Evolutionary conservation across 2,797 vertebrate genomes (phyloP), one percentile per base, ranked within the genome.

Genomic region (Mormyrops attenuatus): DNA sequence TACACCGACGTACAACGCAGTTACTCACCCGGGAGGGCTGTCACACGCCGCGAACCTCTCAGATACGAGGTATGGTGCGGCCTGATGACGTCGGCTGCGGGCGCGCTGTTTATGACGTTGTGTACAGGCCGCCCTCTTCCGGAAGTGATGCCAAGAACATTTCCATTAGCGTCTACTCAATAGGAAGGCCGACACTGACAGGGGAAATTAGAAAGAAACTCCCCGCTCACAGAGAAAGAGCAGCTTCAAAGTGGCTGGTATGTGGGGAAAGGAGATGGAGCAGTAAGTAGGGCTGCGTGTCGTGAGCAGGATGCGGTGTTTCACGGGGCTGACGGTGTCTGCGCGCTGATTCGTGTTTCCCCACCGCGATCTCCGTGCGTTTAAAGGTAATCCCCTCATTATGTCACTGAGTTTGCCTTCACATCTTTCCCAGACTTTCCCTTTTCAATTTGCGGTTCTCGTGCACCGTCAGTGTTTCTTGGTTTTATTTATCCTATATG

Each of bases 361-460:
- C 38, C 41, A 44, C 34, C 20, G 77, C 77, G 15, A 47, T 82
- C 77, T 82, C 90, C 89, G 88, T 90, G 69, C 89, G 87, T 89
- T 87, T 90, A 90, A 90, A 85, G 91, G 91, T 90, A 82, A 88
- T 90, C 77, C 17, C 20, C 77, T 44, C 77, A 47, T 73, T 38
- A 38, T 38, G 66, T 73, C 77, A 44, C 73, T 80, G 34, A 20
- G 41, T 47, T n/a, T 80, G 15, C 73, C 73, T 44, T 47, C 73
- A 20, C 73, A 80, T 44, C 34, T 8, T 44, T 38, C 66, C 15
- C 66, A 66, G 13, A 73, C 66, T 69, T 66, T 30, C 66, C 30
- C 26, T 15, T 34, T 5, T 30, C 66, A 13, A 3, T 34, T 17
- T 38, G 13, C 30, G 66, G 26, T 73, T 15, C 13, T 34, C 30